phyloP scores from a whole-genome alignment of 2,888 invertebrate species.

The Carpatolechia fugitivella region DNA sequence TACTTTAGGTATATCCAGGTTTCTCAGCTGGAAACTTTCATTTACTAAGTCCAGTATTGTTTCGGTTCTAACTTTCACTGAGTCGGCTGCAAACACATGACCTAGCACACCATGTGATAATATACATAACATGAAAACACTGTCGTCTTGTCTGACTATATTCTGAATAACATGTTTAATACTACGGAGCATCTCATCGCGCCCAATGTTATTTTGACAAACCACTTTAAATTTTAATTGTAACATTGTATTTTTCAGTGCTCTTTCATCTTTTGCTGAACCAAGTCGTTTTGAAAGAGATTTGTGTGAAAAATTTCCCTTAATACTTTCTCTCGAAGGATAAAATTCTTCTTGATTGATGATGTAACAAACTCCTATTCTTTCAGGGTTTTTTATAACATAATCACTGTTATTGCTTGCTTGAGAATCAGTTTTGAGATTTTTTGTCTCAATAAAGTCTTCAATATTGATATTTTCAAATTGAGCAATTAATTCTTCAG shows the following conservation, averaged over 20 bases:
- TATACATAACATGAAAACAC: slow-evolving; percentile 67
- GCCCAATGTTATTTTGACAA: slow-evolving; percentile 46
- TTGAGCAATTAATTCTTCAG: not conserved
- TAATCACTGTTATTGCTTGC: slow-evolving; percentile 40
- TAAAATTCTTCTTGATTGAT: slow-evolving; percentile 67
- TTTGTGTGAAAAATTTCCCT: slow-evolving; percentile 30
- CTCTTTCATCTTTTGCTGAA: slow-evolving; percentile 51
- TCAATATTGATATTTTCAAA: not conserved
- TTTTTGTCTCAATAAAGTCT: slow-evolving; percentile 16
- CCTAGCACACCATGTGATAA: slow-evolving; percentile 67
- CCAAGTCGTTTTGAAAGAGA: slow-evolving; percentile 47
- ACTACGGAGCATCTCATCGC: slow-evolving; percentile 45
- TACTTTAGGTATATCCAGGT: slow-evolving; percentile 60
- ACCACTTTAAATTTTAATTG: slow-evolving; percentile 57
- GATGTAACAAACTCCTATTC: slow-evolving; percentile 62
- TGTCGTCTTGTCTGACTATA: slow-evolving; percentile 49
- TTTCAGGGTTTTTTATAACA: slow-evolving; percentile 49
- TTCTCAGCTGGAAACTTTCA: slow-evolving; percentile 41
- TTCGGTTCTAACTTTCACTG: slow-evolving; percentile 60
- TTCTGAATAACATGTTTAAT: slow-evolving; percentile 49
- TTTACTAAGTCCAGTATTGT: slow-evolving; percentile 60
- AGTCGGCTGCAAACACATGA: slow-evolving; percentile 66
- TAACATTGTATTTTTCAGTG: slow-evolving; percentile 52
- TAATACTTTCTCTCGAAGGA: slow-evolving; percentile 57
- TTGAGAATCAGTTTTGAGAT: slow-evolving; percentile 52